phyloP scores from a whole-genome alignment of 2,888 invertebrate genomes.

The Trypoxylon attenuatum region DNA sequence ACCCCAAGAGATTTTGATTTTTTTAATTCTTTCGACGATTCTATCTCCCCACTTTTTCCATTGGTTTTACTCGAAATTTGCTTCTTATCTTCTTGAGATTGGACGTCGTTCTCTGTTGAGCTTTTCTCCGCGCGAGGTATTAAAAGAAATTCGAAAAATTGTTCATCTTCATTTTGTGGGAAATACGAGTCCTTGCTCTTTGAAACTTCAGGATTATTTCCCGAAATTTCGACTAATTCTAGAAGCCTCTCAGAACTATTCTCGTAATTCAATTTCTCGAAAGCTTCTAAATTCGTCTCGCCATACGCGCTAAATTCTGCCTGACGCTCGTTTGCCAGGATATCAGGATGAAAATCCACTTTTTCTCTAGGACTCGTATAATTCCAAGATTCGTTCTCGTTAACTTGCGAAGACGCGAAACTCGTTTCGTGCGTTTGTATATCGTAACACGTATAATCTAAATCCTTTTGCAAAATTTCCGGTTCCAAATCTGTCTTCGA shows the following conservation, averaged over 20 bases:
- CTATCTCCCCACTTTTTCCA: slow-evolving; percentile 2
- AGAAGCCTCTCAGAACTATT: slow-evolving; percentile 54
- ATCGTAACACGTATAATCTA: slow-evolving; percentile 40
- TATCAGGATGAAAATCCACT: slow-evolving; percentile 35
- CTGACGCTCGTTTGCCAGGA: slow-evolving; percentile 39
- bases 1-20: slow-evolving; percentile 30
- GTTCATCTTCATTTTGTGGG: slow-evolving; percentile 60
- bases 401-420: slow-evolving; percentile 4
- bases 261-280: slow-evolving; percentile 50
- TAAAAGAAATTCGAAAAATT: slow-evolving; percentile 60
- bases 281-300: slow-evolving; percentile 50
- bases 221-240: slow-evolving; percentile 52
- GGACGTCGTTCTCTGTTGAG: too few species aligned
- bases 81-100: too few species aligned
- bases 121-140: slow-evolving; percentile 37
- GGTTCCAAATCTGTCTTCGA: too few species aligned
- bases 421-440: slow-evolving; percentile 36
- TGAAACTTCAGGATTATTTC: slow-evolving; percentile 29
- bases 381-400: neutral
- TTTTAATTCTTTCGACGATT: slow-evolving; percentile 17
- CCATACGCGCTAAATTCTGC: slow-evolving; percentile 52
- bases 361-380: neutral
- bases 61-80: slow-evolving; percentile 40
- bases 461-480: slow-evolving; percentile 35
- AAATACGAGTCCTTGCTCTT: slow-evolving; percentile 44